Base-by-base conservation (phyloP, 2,888 invertebrate species). In the Polietes domitor region DNA sequence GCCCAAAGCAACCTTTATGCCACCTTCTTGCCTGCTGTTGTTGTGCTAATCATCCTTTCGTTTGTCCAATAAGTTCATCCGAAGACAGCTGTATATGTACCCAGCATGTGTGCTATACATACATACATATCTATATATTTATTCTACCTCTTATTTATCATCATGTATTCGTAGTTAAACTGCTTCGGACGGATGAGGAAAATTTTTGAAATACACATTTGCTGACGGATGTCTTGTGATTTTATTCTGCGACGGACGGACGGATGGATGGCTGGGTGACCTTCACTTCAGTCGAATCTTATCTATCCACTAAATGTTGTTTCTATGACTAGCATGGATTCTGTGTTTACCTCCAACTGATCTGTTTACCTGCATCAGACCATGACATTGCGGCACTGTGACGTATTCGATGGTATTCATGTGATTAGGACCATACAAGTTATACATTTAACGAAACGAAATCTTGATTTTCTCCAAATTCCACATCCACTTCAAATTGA, bases 221-320 rank as follows among this genome's bases (percentile, higher is more conserved):
- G 41, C 7, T 32, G 32, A 12, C 10, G 58, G 32, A 12, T 41
- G 58, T 61, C 61, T 61, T 28, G 28, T 61, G 61, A 28, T 61
- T 55, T n/a, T 28, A n/a, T 28, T 28, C 2, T 4, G n/a, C 2
- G 55, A 55, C 21, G 55, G 21, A 21, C 10, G 24, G 21, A 55
- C 9, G 55, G 9, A 5, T 21, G 55, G 15, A 5, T 10, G 55
- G 55, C 10, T 21, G 32, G 32, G 21, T 28, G 61, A 61, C 28
- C 26, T 28, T 61, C 61, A 61, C 32, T 61, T 28, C 17, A n/a
- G 28, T 24, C 15, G 28, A 28, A 61, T 61, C 61, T 61, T 61
- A 61, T 61, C 61, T 61, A 6, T 28, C 15, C 28, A n/a, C n/a
- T n/a, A n/a, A n/a, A n/a, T n/a, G n/a, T n/a, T n/a, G n/a, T n/a